phyloP scores from a whole-genome alignment of 2,113 vertebrate genomes.

The Upupa epops region DNA sequence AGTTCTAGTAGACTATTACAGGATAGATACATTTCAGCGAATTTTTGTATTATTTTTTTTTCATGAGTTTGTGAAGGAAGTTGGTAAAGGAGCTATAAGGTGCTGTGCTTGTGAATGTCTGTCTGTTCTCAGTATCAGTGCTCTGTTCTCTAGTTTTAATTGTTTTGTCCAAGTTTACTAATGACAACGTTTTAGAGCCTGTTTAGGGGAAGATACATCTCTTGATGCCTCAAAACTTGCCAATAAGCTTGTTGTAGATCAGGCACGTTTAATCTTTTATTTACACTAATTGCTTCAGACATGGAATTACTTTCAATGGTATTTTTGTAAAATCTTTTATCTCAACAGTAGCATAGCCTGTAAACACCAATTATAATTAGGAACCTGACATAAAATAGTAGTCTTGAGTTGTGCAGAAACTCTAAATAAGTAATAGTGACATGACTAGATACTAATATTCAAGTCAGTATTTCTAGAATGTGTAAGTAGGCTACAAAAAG shows the following conservation, averaged over 20 bases:
- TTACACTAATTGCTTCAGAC: background rate
- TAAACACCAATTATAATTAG: conserved; percentile 1
- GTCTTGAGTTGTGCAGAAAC: background rate
- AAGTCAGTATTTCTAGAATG: background rate
- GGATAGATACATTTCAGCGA: background rate
- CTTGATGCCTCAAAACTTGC: background rate
- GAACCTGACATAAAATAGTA: background rate
- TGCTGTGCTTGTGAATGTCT: background rate
- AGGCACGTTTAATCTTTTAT: background rate
- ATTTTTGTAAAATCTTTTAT: conserved; percentile 8
- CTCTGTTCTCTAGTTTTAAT: background rate
- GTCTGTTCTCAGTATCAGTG: background rate
- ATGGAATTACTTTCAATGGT: background rate
- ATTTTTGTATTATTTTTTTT: background rate
- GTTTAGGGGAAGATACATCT: background rate
- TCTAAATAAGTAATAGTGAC: conserved; percentile 10
- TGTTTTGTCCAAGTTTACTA: background rate
- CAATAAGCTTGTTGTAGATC: background rate
- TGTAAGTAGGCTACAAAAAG: background rate
- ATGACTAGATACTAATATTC: background rate
- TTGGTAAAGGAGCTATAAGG: background rate
- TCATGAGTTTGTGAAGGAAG: background rate
- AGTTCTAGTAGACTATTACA: background rate
- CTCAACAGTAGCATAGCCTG: background rate
- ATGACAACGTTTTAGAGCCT: background rate